A percentile compares a stretch with the other conserved stretches of the same genome.
Evolutionary conservation across 2,113 vertebrate genomes (phyloP).

Genomic region (Synodontis membranacea): DNA sequence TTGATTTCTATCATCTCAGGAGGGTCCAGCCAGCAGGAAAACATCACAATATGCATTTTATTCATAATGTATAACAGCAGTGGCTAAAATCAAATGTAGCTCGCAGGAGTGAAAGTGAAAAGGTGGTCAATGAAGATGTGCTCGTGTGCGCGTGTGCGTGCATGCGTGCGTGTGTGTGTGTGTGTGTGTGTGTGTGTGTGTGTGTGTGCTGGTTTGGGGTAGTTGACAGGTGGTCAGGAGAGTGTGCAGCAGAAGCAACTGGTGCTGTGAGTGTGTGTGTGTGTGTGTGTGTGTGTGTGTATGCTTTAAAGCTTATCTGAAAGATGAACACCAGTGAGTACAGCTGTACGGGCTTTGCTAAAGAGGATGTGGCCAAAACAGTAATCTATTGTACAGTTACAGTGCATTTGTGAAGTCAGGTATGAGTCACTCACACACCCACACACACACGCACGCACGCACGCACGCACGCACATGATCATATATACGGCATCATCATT

Average conservation of each 20-base stretch:
- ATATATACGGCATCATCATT: neutral
- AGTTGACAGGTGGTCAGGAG: constrained; percentile 70
- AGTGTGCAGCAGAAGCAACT: constrained; percentile 68
- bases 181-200: neutral
- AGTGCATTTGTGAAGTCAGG: constrained; percentile 61
- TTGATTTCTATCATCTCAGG: constrained; percentile 43
- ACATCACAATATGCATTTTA: constrained; percentile 31
- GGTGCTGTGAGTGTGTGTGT: constrained; percentile 51
- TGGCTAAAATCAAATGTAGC: constrained; percentile 1
- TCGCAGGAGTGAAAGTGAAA: neutral
- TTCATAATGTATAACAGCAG: constrained; percentile 16
- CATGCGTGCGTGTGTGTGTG: constrained; percentile 8
- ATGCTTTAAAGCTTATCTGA: constrained; percentile 16
- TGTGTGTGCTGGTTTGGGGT: neutral
- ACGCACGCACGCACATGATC: neutral
- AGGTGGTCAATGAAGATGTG: constrained; percentile 16
- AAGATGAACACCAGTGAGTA: constrained; percentile 43
- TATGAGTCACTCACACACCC: constrained; percentile 18
- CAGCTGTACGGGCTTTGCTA: constrained; percentile 59
- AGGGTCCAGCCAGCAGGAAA: constrained; percentile 39
- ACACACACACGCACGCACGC: constrained; percentile 7
- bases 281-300: constrained; percentile 41
- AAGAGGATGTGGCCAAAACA: constrained; percentile 55
- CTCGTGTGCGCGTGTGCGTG: neutral
- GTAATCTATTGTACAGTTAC: constrained; percentile 58